phyloP scores from a whole-genome alignment of 2,888 invertebrate species.

The Hirtodrosophila histrioides region DNA sequence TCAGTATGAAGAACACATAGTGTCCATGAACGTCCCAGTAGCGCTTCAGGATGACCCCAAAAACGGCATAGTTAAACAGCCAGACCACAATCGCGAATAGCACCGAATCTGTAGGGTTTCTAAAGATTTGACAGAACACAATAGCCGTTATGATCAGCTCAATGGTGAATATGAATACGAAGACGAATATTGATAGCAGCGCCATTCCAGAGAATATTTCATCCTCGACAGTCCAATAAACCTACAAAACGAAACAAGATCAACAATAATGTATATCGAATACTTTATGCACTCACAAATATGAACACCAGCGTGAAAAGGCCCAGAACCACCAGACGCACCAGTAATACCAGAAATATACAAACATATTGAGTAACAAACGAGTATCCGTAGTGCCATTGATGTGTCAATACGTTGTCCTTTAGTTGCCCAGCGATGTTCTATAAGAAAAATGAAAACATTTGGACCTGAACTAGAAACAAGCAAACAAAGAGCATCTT shows the following conservation, averaged over 20 bases:
- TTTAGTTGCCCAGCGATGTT: conserved; percentile 62
- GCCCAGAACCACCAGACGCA: conserved; percentile 62
- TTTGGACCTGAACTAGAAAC: too few relatives aligned
- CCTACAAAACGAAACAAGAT: conserved; percentile 20
- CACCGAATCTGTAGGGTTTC: conserved; percentile 50
- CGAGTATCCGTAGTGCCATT: conserved; percentile 72
- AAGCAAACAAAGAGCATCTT: too few relatives aligned
- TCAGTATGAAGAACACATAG: conserved; percentile 51
- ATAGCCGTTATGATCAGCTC: conserved; percentile 67
- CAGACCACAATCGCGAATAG: conserved; percentile 63
- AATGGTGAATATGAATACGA: conserved; percentile 51
- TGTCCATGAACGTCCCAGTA: conserved; percentile 45
- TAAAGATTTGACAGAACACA: conserved; percentile 56
- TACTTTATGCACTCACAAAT: conserved; percentile 44
- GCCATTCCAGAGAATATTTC: background rate
- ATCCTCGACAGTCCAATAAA: conserved; percentile 42
- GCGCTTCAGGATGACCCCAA: conserved; percentile 58
- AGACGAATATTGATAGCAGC: conserved; percentile 39
- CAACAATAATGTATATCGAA: background rate
- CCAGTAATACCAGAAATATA: conserved; percentile 58
- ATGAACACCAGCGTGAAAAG: conserved; percentile 45
- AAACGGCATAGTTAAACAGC: conserved; percentile 70
- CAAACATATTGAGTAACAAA: conserved; percentile 57
- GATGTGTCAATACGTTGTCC: conserved; percentile 70
- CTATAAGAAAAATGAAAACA: conserved; percentile 34